Percentiles rank a stretch among this genome's conserved stretches.
These are phyloP conservation scores for Ophiodon elongatus DNA, from an alignment of 2,113 vertebrate species.

Conservation along the genomic window DNA sequence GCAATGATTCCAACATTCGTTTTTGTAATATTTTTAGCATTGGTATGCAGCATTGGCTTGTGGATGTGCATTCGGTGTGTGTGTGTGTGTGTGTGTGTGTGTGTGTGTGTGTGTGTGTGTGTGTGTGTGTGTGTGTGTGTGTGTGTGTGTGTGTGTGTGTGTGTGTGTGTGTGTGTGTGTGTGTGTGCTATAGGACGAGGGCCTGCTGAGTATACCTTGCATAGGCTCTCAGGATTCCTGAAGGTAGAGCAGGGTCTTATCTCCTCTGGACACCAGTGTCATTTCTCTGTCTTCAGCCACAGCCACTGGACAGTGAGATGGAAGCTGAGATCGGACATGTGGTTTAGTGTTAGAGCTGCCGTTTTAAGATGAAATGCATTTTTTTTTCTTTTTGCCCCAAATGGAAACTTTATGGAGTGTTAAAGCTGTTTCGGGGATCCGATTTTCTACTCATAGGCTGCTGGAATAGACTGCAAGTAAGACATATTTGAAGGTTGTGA, in stretches of 20 bases:
- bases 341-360: constrained; percentile 36
- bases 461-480: not conserved
- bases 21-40: not conserved
- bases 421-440: constrained; percentile 1
- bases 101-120: not conserved
- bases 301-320: constrained; percentile 33
- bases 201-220: constrained; percentile 26
- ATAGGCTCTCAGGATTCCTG: constrained; percentile 21
- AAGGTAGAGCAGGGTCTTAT: constrained; percentile 48
- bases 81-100: not conserved
- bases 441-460: not conserved
- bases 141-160: not conserved
- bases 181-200: not conserved
- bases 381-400: not conserved
- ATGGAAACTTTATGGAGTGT: constrained; percentile 37
- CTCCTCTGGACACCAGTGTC: constrained; percentile 49
- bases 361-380: constrained; percentile 33
- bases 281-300: constrained; percentile 54
- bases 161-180: not conserved
- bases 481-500: constrained; percentile 16
- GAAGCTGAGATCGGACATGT: constrained; percentile 42
- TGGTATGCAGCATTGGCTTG: not conserved
- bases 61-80: not conserved
- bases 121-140: not conserved
- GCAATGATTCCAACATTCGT: constrained; percentile 2